phyloP scores from a whole-genome alignment of 2,888 invertebrate species.

The Malacosoma neustria region DNA sequence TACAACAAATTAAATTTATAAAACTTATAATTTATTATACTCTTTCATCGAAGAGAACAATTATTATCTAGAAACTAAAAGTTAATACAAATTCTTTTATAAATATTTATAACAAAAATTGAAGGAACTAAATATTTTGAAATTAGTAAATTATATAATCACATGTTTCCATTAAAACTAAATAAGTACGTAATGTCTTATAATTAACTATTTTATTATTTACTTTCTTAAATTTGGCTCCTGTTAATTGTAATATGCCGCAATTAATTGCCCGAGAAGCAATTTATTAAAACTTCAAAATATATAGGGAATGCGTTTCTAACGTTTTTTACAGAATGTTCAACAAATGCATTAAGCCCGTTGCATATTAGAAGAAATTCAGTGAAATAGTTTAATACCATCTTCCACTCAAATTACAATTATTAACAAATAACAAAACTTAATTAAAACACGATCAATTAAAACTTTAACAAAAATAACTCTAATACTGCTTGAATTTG shows the following conservation, averaged over 20 bases:
- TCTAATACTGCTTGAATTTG: conserved; percentile 74
- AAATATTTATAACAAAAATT: conserved; percentile 67
- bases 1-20: conserved; percentile 71
- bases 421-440: conserved; percentile 71
- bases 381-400: conserved; percentile 19
- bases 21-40: conserved; percentile 65
- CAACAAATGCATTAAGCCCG: not conserved
- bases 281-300: too few species aligned
- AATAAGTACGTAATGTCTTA: conserved; percentile 53
- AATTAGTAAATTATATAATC: conserved; percentile 42
- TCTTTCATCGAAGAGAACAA: conserved; percentile 63
- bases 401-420: conserved; percentile 38
- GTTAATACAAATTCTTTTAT: conserved; percentile 46
- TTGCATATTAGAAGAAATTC: not conserved
- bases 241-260: conserved; percentile 32
- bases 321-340: not conserved
- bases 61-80: conserved; percentile 45
- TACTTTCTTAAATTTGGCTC: conserved; percentile 68
- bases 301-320: too few species aligned
- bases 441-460: conserved; percentile 66
- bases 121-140: conserved; percentile 70
- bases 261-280: too few species aligned
- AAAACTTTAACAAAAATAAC: conserved; percentile 75
- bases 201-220: conserved; percentile 46
- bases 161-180: conserved; percentile 61